A percentile compares a stretch with the other conserved stretches of the same genome.
Conservation (phyloP, 2,113 vertebrate species). For the Mesembrinibis cayennensis region DNA sequence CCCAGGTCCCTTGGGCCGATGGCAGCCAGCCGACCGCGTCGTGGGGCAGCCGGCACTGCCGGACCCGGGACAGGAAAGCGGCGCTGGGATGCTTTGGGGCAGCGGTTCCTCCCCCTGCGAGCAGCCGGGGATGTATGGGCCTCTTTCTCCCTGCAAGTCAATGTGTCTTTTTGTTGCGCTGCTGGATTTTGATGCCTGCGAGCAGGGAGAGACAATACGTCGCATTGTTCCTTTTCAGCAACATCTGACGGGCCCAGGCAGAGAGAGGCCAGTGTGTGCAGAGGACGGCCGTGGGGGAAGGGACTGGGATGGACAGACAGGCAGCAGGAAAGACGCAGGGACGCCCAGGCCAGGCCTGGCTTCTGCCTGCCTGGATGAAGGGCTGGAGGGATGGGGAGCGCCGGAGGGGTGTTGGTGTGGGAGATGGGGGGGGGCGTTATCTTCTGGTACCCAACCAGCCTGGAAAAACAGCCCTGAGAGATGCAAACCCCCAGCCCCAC, state of each 20-base stretch:
- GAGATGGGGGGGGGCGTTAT: not conserved
- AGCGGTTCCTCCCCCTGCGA: not conserved
- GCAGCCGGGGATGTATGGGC: constrained; percentile 40
- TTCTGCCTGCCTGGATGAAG: not conserved
- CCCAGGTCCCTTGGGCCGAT: rapidly evolving
- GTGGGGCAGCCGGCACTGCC: not conserved
- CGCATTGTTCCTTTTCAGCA: constrained; percentile 78
- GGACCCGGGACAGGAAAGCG: not conserved
- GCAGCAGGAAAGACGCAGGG: not conserved
- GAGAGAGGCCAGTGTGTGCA: constrained; percentile 4
- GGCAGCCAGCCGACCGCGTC: not conserved
- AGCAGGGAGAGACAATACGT: constrained; percentile 74
- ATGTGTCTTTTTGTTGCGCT: constrained; percentile 80
- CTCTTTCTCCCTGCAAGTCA: constrained; percentile 73
- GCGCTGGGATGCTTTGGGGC: not conserved
- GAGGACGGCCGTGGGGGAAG: not conserved
- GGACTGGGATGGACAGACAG: not conserved
- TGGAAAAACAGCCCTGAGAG: not conserved
- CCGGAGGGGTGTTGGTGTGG: not conserved
- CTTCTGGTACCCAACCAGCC: not conserved
- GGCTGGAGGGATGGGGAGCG: not conserved
- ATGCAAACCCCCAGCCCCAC: not conserved
- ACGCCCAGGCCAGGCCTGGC: not conserved
- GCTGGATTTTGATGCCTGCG: constrained; percentile 72
- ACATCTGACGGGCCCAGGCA: constrained; percentile 74